Evolutionary conservation across 2,888 invertebrate genomes (phyloP), one percentile per base, ranked within the genome.

Genomic region (Hydrotaea diabolus): DNA sequence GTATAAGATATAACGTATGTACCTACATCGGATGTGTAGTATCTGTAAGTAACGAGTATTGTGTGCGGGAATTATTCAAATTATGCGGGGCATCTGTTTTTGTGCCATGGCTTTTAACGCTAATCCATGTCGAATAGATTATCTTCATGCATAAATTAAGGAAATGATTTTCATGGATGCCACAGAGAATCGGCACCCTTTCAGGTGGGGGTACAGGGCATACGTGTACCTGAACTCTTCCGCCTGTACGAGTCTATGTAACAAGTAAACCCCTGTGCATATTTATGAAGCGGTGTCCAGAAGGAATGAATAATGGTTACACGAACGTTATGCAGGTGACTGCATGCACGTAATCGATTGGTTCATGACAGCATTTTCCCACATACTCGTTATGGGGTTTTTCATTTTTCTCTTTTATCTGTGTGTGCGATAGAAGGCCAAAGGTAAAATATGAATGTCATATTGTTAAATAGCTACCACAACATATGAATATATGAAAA

Each of bases 321-420:
- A 62, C 26, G n/a, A 62, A 62, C 62, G 15, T 31, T 36, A 62
- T 62, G 62, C 62, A 62, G 62, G 36, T 62, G 62, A 62, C 31
- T 62, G 62, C 23, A 62, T 62, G 62, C 62, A 62, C 62, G 62
- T 62, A 62, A 62, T 62, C 62, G 62, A 62, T 62, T 62, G 62
- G 62, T 62, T 62, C 62, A 62, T 62, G 62, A 62, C 62, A 62
- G 62, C 62, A 31, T 62, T 62, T 62, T 62, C 31, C 26, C 59
- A 59, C 15, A 43, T 43, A 13, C 9, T 59, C n/a, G n/a, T 13
- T 26, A 59, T 21, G 13, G 0, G 31, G 31, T 62, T 31, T 59
- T 21, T 17, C 55, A 2, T 59, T 62, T 57, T 8, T 8, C 9
- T 19, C 17, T 62, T 31, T 59, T 59, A 13, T 59, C 26, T 11